Percentiles rank a stretch among this genome's conserved stretches.
These are phyloP conservation scores for Naja naja DNA, from an alignment of 2,113 vertebrate genomes.

Conservation along the genomic window DNA sequence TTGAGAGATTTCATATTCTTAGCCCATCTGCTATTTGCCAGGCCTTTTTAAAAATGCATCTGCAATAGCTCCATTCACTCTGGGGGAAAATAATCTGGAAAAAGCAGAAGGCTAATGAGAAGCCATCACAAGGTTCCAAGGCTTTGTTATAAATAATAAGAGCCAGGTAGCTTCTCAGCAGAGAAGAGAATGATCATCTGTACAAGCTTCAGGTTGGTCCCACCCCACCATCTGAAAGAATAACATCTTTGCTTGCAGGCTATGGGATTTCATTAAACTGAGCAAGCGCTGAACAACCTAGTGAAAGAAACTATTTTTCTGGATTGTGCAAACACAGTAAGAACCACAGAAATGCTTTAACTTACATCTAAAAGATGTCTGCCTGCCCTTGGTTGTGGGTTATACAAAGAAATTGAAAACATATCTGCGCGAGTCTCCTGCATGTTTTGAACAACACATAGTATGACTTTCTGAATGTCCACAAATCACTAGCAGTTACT, in stretches of 20 bases:
- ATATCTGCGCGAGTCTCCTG: neutral
- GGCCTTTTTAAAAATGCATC: neutral
- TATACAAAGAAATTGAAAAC: neutral
- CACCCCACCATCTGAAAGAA: neutral
- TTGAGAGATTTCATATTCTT: fast-evolving
- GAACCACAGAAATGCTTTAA: neutral
- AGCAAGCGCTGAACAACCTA: neutral
- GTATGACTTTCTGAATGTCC: neutral
- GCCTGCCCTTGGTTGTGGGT: neutral
- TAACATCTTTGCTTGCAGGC: neutral
- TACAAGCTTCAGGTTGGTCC: neutral
- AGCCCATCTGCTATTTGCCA: fast-evolving
- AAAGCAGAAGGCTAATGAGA: fast-evolving
- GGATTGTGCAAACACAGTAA: neutral
- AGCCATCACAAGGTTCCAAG: fast-evolving
- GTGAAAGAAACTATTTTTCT: neutral
- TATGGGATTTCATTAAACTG: neutral
- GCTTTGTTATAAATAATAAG: neutral
- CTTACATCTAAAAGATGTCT: neutral
- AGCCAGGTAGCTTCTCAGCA: fast-evolving
- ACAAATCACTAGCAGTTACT: neutral
- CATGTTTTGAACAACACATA: neutral
- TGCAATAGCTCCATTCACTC: fast-evolving
- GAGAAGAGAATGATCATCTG: neutral
- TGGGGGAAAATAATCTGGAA: fast-evolving